These are phyloP conservation scores for Tyrannus savana DNA, from an alignment of 2,113 vertebrate species.

Conservation along the genomic window DNA sequence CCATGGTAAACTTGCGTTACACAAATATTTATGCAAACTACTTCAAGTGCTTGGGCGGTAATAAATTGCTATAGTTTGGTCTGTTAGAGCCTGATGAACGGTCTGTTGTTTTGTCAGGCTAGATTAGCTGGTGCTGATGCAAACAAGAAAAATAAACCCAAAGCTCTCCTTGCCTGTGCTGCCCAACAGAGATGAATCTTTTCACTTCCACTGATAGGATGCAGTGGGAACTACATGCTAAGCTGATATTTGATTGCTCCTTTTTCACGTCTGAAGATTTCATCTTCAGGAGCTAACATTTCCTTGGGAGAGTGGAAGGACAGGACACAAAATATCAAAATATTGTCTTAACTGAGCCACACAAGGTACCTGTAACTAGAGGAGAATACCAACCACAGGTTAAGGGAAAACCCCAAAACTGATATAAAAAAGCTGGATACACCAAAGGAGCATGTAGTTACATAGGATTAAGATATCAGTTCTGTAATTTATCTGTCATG, in stretches of 20 bases:
- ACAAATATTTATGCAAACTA: constrained; percentile 28
- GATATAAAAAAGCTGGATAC: neutral
- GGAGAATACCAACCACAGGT: neutral
- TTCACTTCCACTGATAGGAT: neutral
- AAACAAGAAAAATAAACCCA: neutral
- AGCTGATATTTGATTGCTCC: neutral
- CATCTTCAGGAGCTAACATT: neutral
- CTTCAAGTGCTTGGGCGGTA: neutral
- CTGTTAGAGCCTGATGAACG: neutral
- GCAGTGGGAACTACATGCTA: neutral
- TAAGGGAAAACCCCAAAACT: neutral
- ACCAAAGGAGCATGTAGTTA: neutral
- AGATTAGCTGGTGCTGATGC: neutral
- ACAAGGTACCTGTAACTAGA: neutral
- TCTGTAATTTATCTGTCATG: neutral
- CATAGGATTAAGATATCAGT: neutral
- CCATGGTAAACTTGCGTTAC: rapidly evolving
- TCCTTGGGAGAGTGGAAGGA: neutral
- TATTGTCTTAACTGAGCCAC: neutral
- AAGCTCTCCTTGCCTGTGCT: neutral
- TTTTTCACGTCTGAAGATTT: neutral
- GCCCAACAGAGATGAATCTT: neutral
- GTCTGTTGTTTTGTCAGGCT: neutral
- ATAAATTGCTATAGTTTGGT: neutral
- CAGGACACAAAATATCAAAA: neutral